A percentile compares a stretch with the other conserved stretches of the same genome.
Evolutionary conservation across 2,888 invertebrate genomes (phyloP).

Genomic region (Peribatodes rhomboidaria): DNA sequence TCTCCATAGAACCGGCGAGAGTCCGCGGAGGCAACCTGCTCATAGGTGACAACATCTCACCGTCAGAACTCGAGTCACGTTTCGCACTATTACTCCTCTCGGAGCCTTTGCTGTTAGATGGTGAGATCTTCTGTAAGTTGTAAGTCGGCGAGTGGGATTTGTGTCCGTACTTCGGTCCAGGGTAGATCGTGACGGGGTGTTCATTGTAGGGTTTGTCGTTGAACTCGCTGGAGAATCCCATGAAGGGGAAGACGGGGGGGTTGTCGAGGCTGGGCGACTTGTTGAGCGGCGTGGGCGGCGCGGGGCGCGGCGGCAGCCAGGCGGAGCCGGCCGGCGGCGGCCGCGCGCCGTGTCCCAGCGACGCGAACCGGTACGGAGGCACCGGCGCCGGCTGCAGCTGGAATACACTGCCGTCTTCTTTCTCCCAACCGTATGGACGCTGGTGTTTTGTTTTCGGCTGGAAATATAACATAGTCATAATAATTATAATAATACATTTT

Average conservation of each 20-base stretch:
- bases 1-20: constrained; percentile 90
- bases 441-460: constrained; percentile 92
- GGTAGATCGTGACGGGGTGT: constrained; percentile 89
- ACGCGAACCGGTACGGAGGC: constrained; percentile 89
- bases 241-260: constrained; percentile 80
- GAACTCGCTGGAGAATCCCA: constrained; percentile 83
- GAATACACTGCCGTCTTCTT: constrained; percentile 76
- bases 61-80: constrained; percentile 77
- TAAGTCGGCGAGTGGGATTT: constrained; percentile 79
- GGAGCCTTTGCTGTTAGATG: constrained; percentile 73
- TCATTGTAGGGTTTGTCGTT: constrained; percentile 86
- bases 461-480: constrained; percentile 13
- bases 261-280: constrained; percentile 80
- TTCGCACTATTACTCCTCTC: constrained; percentile 71
- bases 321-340: constrained; percentile 68
- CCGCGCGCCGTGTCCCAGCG: constrained; percentile 88
- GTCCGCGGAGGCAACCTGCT: constrained; percentile 89
- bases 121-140: constrained; percentile 73
- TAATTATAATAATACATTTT: too few relatives aligned
- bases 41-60: constrained; percentile 79
- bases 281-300: constrained; percentile 59
- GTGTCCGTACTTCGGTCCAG: constrained; percentile 82
- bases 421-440: constrained; percentile 91
- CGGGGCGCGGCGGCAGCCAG: constrained; percentile 79
- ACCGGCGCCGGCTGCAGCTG: constrained; percentile 86